Evolutionary conservation across 92 coral and sea anemone genomes (phyloP).

Genomic region (Parazoanthus swiftii): DNA sequence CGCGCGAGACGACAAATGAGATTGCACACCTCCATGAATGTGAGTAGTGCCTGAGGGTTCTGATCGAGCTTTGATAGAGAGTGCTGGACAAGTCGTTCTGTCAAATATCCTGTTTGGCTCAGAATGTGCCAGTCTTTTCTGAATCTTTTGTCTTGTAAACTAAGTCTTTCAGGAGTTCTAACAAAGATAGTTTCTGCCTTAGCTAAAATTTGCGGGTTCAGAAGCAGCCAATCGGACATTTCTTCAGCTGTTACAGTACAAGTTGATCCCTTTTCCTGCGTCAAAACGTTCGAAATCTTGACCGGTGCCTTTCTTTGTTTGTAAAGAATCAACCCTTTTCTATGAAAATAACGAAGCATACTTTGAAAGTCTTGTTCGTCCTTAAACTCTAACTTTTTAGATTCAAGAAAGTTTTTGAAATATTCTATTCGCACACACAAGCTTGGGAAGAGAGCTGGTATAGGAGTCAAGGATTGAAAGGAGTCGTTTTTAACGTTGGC

Average conservation of each 20-base stretch:
- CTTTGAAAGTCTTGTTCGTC: constrained; percentile 17
- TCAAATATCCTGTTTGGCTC: constrained; percentile 9
- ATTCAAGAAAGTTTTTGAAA: neutral
- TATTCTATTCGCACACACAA: constrained; percentile 1
- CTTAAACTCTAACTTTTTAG: constrained; percentile 4
- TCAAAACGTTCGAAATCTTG: neutral
- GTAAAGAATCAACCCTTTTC: constrained; percentile 20
- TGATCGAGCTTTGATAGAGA: constrained; percentile 9
- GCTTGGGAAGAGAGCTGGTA: neutral
- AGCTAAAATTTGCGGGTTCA: constrained; percentile 9
- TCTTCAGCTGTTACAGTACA: constrained; percentile 12
- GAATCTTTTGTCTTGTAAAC: constrained; percentile 15
- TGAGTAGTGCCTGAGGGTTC: constrained; percentile 1
- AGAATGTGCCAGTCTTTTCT: constrained; percentile 23
- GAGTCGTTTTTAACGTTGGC: neutral
- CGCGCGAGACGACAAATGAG: constrained; percentile 22
- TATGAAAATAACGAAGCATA: constrained; percentile 23
- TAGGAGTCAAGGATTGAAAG: neutral
- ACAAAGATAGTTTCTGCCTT: constrained; percentile 16
- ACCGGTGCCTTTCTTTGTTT: constrained; percentile 13
- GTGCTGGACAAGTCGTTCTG: constrained; percentile 16
- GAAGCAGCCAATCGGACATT: constrained; percentile 20
- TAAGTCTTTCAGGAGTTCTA: constrained; percentile 9
- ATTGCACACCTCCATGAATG: constrained; percentile 23
- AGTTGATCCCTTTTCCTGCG: neutral